A percentile compares a stretch with the other conserved stretches of the same genome.
Evolutionary conservation across 37 sponge, comb jelly and placozoan genomes (phyloP).

Genomic region (Tethya wilhelma): DNA sequence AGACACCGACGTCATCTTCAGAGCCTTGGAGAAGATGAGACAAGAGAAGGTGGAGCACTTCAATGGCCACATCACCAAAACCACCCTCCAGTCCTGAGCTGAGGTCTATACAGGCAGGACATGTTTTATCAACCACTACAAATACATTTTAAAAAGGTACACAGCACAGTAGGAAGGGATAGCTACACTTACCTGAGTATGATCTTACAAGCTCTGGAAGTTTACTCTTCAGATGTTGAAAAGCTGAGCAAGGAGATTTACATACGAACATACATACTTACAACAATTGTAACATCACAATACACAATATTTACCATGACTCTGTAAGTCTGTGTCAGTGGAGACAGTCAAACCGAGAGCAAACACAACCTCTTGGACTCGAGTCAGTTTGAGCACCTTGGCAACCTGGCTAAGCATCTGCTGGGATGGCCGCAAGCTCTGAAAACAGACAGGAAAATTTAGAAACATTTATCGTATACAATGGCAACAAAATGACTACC

Average conservation of each 20-base stretch:
- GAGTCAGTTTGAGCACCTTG: slow-evolving; percentile 62
- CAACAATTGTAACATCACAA: slow-evolving; percentile 4
- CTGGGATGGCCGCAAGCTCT: slow-evolving; percentile 58
- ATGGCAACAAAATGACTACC: slow-evolving; percentile 38
- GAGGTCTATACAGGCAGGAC: slow-evolving; percentile 42
- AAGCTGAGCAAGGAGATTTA: too few relatives aligned
- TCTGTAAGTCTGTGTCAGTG: slow-evolving; percentile 69
- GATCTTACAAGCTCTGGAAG: slow-evolving; percentile 82
- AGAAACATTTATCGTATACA: background rate
- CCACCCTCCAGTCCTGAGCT: slow-evolving; percentile 80
- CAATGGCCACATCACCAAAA: slow-evolving; percentile 77
- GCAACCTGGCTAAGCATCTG: slow-evolving; percentile 64
- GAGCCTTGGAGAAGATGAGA: slow-evolving; percentile 65
- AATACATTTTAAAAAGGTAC: background rate
- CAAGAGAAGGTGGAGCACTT: slow-evolving; percentile 83
- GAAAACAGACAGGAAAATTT: background rate
- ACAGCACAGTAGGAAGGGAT: background rate
- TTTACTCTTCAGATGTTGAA: slow-evolving; percentile 62
- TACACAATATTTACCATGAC: slow-evolving; percentile 64
- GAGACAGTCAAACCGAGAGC: slow-evolving; percentile 85
- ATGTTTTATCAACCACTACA: background rate
- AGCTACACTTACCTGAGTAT: slow-evolving; percentile 50
- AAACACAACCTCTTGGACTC: slow-evolving; percentile 95
- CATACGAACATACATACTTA: background rate
- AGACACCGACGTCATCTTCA: slow-evolving; percentile 65